Evolutionary conservation across 2,113 vertebrate species (phyloP).

Genomic region (Bufo bufo): DNA sequence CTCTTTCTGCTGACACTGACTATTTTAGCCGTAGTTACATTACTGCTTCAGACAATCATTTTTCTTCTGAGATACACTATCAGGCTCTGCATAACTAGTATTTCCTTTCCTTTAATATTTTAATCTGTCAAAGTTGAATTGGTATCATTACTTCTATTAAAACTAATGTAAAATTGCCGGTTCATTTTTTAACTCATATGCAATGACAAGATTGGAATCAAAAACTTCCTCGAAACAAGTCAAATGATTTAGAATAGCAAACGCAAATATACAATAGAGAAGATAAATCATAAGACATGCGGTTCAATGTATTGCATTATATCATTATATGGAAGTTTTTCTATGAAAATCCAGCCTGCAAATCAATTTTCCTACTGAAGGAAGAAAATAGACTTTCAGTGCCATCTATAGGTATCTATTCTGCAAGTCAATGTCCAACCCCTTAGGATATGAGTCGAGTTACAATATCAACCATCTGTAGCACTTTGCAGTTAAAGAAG

Average conservation of each 20-base stretch:
- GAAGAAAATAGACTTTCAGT: background rate
- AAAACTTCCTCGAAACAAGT: constrained; percentile 41
- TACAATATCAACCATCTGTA: too few relatives aligned
- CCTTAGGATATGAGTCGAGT: background rate
- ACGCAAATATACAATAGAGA: background rate
- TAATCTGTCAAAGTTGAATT: constrained; percentile 57
- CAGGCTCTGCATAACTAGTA: constrained; percentile 48
- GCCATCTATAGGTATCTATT: background rate
- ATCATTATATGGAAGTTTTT: background rate
- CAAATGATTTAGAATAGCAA: constrained; percentile 32
- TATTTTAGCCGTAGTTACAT: constrained; percentile 53
- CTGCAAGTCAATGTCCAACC: background rate
- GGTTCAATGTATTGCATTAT: background rate
- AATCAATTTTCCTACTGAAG: background rate
- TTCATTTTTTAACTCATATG: constrained; percentile 40
- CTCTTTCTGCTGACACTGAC: constrained; percentile 51
- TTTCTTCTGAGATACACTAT: constrained; percentile 54
- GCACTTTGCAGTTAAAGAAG: too few relatives aligned
- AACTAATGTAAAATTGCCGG: constrained; percentile 46
- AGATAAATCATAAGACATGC: background rate
- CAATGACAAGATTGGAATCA: constrained; percentile 40
- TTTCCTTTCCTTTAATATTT: constrained; percentile 54
- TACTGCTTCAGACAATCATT: constrained; percentile 51
- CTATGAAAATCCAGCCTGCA: background rate
- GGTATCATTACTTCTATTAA: constrained; percentile 56